Conservation (phyloP, 2,797 vertebrate genomes). For the Squalus acanthias region DNA sequence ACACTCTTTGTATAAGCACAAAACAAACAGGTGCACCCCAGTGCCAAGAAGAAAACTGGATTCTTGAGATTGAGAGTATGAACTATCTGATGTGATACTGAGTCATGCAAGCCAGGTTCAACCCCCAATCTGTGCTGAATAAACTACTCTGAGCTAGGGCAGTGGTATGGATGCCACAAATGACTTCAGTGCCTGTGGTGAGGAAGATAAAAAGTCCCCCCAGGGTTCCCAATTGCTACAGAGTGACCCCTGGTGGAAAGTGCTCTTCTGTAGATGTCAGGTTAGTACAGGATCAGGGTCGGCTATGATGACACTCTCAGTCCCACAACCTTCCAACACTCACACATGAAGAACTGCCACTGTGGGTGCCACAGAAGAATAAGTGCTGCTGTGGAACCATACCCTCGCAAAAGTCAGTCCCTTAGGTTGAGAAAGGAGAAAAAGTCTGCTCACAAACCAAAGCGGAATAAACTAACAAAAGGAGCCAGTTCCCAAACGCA, state of each 20-base stretch:
- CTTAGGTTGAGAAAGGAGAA: background rate
- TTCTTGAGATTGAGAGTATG: background rate
- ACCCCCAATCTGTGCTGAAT: background rate
- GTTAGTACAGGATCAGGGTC: background rate
- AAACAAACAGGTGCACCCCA: background rate
- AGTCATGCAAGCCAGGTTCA: background rate
- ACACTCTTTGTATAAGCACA: background rate
- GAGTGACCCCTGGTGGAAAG: background rate
- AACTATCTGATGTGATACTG: background rate
- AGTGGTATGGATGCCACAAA: background rate
- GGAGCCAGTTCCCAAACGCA: background rate
- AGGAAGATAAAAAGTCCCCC: background rate
- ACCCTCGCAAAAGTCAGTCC: background rate
- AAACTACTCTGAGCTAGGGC: background rate
- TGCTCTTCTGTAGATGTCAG: background rate
- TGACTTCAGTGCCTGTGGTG: background rate
- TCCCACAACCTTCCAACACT: background rate
- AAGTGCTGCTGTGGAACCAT: background rate
- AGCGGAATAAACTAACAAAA: background rate
- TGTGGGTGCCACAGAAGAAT: background rate
- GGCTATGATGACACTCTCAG: background rate
- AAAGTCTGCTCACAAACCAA: background rate
- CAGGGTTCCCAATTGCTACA: too few relatives aligned
- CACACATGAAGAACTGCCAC: background rate
- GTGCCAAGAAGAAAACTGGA: background rate